A percentile compares a stretch with the other conserved stretches of the same genome.
These are phyloP conservation scores for Chaetorhynchus papuensis DNA, from an alignment of 2,113 vertebrate species.

Conservation along the genomic window DNA sequence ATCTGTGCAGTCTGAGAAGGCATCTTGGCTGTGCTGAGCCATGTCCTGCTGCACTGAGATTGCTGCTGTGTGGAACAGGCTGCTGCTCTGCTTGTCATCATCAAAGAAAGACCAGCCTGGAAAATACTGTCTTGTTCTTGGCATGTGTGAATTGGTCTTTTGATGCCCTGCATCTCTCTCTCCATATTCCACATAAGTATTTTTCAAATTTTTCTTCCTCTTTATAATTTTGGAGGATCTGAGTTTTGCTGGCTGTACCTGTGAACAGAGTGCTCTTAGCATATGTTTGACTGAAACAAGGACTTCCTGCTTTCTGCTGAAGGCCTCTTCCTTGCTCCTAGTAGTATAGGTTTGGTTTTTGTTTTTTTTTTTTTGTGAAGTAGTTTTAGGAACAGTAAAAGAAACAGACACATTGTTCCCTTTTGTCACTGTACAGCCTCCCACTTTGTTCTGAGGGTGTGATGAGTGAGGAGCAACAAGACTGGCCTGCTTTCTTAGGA, in stretches of 20 bases:
- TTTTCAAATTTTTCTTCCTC: background rate
- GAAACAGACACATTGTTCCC: background rate
- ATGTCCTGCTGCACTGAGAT: background rate
- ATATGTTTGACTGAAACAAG: background rate
- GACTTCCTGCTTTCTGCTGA: background rate
- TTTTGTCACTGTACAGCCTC: background rate
- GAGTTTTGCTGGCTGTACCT: background rate
- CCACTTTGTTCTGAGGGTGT: background rate
- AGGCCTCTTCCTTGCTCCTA: background rate
- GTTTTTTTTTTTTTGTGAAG: background rate
- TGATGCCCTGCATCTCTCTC: background rate
- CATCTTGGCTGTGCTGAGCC: background rate
- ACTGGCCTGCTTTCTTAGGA: background rate
- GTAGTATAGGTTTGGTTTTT: background rate
- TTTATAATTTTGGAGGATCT: background rate
- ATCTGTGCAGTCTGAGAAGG: background rate
- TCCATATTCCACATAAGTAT: background rate
- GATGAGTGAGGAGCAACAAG: background rate
- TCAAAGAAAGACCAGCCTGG: background rate
- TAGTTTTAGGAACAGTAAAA: background rate
- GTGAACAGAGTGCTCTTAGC: background rate
- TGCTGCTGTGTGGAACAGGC: accelerated
- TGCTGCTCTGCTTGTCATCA: background rate
- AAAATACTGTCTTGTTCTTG: background rate
- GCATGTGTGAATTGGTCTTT: background rate